Evolutionary conservation across 2,113 vertebrate species (phyloP).

Genomic region (Etheostoma spectabile): DNA sequence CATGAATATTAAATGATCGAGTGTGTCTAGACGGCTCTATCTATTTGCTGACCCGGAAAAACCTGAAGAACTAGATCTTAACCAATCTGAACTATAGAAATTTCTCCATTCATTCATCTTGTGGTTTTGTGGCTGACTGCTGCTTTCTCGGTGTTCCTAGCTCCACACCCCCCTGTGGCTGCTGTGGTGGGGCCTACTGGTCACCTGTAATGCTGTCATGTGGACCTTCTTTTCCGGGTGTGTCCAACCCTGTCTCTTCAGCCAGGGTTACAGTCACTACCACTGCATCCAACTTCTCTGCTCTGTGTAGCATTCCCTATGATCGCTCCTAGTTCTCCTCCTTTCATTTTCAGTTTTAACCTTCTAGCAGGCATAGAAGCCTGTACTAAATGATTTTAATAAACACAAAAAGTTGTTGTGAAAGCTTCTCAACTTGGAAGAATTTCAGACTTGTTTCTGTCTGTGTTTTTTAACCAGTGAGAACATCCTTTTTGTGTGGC

Average conservation of each 20-base stretch:
- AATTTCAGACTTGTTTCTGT: too few relatives aligned
- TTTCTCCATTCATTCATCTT: background rate
- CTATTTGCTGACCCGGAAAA: background rate
- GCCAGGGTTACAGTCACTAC: conserved; percentile 90
- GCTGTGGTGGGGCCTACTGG: conserved; percentile 82
- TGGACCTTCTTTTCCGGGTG: conserved; percentile 95
- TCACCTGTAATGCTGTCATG: conserved; percentile 89
- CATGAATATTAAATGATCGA: too few relatives aligned
- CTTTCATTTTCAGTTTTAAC: background rate
- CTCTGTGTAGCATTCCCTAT: conserved; percentile 84
- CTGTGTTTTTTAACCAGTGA: background rate
- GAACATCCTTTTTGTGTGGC: conserved; percentile 76
- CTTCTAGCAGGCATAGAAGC: background rate
- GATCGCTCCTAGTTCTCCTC: too few relatives aligned
- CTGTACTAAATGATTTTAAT: background rate
- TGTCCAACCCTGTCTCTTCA: conserved; percentile 90
- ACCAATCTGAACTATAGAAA: background rate
- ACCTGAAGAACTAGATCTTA: background rate
- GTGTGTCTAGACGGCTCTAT: too few relatives aligned
- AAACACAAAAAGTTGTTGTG: background rate
- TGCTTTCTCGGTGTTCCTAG: conserved; percentile 68
- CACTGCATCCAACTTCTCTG: conserved; percentile 91
- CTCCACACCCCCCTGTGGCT: conserved; percentile 83
- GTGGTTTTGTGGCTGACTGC: background rate
- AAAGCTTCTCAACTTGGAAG: too few relatives aligned